phyloP scores from a whole-genome alignment of 2,113 vertebrate genomes.

The Pterophyllum scalare region DNA sequence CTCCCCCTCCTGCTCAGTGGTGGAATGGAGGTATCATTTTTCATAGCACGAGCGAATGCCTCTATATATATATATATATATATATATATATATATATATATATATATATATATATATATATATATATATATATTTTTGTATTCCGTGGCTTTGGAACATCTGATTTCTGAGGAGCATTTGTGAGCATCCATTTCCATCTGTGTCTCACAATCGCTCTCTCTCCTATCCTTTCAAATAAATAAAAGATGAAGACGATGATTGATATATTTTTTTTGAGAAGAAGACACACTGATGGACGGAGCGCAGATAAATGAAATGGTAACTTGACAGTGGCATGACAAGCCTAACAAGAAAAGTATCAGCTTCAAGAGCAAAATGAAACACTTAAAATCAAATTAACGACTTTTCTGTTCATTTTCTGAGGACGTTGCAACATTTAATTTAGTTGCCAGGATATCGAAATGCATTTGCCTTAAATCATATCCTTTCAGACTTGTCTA shows the following conservation, averaged over 20 bases:
- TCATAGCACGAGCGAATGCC: slow-evolving; percentile 8
- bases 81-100: not conserved
- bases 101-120: not conserved
- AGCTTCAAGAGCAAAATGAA: not conserved
- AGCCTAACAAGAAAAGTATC: not conserved
- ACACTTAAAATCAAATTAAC: not conserved
- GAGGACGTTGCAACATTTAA: not conserved
- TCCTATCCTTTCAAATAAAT: slow-evolving; percentile 37
- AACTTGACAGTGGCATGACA: not conserved
- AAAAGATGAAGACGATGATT: slow-evolving; percentile 33
- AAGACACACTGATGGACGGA: not conserved
- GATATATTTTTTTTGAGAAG: not conserved
- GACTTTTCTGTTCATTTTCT: not conserved
- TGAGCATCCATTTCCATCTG: not conserved
- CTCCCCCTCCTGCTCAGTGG: not conserved
- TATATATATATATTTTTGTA: not conserved
- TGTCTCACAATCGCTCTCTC: slow-evolving; percentile 16
- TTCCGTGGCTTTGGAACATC: slow-evolving; percentile 4
- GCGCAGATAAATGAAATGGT: not conserved
- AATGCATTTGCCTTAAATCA: not conserved
- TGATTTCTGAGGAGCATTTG: slow-evolving; percentile 27
- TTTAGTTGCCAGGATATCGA: not conserved
- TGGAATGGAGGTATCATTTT: slow-evolving; percentile 39
- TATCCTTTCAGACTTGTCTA: not conserved
- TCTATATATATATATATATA: not conserved